Evolutionary conservation across 2,888 invertebrate genomes (phyloP), one percentile per base, ranked within the genome.

Genomic region (Oxytorus armatus): DNA sequence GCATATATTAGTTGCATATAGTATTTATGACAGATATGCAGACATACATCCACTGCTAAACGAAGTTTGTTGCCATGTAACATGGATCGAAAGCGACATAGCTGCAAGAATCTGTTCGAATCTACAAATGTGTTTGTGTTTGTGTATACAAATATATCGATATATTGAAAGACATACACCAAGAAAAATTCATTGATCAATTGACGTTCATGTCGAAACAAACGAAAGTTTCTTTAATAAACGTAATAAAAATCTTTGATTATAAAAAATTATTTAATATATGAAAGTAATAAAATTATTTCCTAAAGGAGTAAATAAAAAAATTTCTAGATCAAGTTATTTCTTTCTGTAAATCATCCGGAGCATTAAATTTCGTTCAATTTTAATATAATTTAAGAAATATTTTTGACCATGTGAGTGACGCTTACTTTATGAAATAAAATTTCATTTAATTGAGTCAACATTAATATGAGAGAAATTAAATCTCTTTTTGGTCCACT

Each of bases 11-110:
- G 66, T 72, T 80, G 79, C 75, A 61, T 44, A 72, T 51, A 74
- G 74, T 63, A 80, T 82, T 82, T 84, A 85, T 84, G 77, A 87
- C 84, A 88, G 87, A 83, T 73, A 77, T 77, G 80, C 77, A 77
- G 83, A 88, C 87, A 88, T 85, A 89, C 86, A 89, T 87, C 88
- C 88, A 89, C 86, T 86, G 86, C 89, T 89, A 89, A 87, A 85
- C 83, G 83, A 88, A 86, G 83, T 85, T 84, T 86, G 85, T 83
- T 77, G 83, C 86, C 79, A 87, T 85, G 82, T 88, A 89, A 70
- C 87, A 89, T 86, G 88, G 86, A 90, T 85, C 88, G 88, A 88
- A 91, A 91, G 91, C 91, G 86, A 90, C 90, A 91, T 86, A 89
- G 89, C 90, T 90, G 88, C 79, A 89, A 89, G 88, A 90, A 76